Base-by-base conservation (phyloP, 1,140 invertebrate genomes). In the Cheumatopsyche charites region DNA sequence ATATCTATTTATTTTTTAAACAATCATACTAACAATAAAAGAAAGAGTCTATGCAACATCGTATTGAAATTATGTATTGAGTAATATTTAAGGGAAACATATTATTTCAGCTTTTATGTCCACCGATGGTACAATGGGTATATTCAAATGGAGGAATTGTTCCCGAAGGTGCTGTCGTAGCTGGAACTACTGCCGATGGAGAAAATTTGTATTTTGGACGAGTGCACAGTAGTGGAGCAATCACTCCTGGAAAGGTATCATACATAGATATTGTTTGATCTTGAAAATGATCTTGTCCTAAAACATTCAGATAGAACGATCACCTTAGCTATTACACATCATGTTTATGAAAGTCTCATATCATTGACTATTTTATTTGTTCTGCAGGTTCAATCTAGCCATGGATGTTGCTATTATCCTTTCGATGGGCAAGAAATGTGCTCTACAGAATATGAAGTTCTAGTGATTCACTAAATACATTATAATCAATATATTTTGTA, bases 151-250 rank as follows among this genome's bases (percentile, higher is more conserved):
- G 86, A 63, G 89, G 90, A 21, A 77, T 80, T 0, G 83, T 92
- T 13, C 91, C 90, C 1, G 78, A 80, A 0, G 86, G 82, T 15
- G 90, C 90, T 4, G 82, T 91, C 1, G 81, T 84, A 17, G 86
- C 85, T 13, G 90, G 89, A 1, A 78, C 85, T 36, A 90, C 89
- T 0, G 74, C 79, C 45, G 85, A 88, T 71, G 89, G 89, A 15
- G 90, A 91, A 80, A 81, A 84, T 23, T 81, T 91, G 19, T 91
- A 89, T 80, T 82, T 81, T 71, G 90, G 89, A 13, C 84, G 89
- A 62, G 86, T 86, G 42, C 82, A 85, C 26, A 84, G 87, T 65
- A 84, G 87, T 70, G 88, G 88, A 21, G 85, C 87, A 71, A 83
- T 88, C 72, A 89, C 88, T 17, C 82, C 89, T 66, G 89, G 89